Evolutionary conservation across 1,140 invertebrate genomes (phyloP).

Genomic region (Fopius arisanus): DNA sequence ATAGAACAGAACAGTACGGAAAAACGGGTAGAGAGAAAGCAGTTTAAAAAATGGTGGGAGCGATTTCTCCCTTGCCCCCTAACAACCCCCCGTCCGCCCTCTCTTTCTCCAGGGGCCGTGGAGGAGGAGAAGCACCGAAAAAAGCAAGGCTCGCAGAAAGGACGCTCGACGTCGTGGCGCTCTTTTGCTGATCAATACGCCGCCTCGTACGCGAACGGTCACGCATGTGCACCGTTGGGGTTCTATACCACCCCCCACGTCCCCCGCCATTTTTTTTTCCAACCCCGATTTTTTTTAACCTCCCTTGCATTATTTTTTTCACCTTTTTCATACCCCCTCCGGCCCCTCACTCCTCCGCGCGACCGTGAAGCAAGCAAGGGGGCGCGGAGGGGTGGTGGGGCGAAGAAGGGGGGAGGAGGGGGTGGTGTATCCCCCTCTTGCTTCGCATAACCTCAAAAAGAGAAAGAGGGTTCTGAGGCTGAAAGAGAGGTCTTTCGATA

Average conservation of each 20-base stretch:
- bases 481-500: constrained; percentile 42
- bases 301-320: constrained; percentile 35
- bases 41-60: background rate
- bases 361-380: too few relatives aligned
- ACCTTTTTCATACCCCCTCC: constrained; percentile 13
- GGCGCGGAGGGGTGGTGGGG: too few relatives aligned
- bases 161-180: constrained; percentile 64
- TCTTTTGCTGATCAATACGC: constrained; percentile 66
- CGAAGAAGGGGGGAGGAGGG: too few relatives aligned
- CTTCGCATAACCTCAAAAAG: constrained; percentile 10
- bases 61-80: too few relatives aligned
- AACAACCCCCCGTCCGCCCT: too few relatives aligned
- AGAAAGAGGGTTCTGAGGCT: constrained; percentile 34
- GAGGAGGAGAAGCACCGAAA: constrained; percentile 43
- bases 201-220: constrained; percentile 64
- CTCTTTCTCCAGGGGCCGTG: background rate
- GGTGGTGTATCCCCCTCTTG: too few relatives aligned
- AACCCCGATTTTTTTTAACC: constrained; percentile 50
- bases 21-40: background rate
- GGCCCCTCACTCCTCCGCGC: background rate
- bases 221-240: constrained; percentile 63
- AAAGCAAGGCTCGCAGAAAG: constrained; percentile 65
- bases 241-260: constrained; percentile 35
- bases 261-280: constrained; percentile 34
- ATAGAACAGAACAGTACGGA: background rate